Conservation (phyloP, 2,113 vertebrate genomes). For the Loxodonta africana region DNA sequence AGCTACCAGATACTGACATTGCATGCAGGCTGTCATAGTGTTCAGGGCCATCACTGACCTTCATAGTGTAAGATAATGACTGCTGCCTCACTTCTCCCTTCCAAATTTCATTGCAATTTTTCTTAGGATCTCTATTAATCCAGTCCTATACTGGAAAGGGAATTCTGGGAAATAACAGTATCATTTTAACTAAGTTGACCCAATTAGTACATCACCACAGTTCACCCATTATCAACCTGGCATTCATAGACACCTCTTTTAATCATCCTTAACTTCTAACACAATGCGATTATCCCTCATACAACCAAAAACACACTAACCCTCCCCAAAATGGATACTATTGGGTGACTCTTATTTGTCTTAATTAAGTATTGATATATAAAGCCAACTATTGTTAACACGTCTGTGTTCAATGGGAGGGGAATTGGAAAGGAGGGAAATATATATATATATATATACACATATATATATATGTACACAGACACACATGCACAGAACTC, state of each 20-base stretch:
- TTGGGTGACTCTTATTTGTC: background rate
- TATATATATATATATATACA: background rate
- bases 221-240: background rate
- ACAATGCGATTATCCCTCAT: background rate
- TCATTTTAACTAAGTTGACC: background rate
- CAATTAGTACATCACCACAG: background rate
- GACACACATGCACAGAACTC: background rate
- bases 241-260: background rate
- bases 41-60: background rate
- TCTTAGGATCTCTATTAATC: background rate
- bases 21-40: background rate
- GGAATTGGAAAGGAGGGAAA: background rate
- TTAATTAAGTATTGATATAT: background rate
- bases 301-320: background rate
- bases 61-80: background rate
- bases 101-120: background rate
- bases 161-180: background rate
- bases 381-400: background rate
- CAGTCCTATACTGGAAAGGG: background rate
- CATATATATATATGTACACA: no score
- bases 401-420: background rate
- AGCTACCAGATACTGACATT: background rate
- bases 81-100: background rate
- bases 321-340: background rate
- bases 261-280: background rate